Conservation (phyloP, 2,888 invertebrate species). For the Hypena proboscidalis region DNA sequence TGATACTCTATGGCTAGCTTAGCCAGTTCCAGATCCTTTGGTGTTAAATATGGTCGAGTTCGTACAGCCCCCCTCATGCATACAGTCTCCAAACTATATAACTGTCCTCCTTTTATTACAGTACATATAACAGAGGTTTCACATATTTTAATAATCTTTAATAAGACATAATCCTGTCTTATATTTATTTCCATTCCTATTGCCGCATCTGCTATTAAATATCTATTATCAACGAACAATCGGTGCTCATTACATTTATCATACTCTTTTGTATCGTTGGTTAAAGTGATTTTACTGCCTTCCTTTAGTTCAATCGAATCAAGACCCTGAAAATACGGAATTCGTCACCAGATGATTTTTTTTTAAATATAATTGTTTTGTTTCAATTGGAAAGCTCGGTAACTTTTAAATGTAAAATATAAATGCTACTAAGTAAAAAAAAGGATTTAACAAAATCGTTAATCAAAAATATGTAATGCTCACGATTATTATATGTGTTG, state of each 20-base stretch:
- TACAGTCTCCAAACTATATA: constrained; percentile 43
- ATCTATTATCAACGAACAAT: constrained; percentile 56
- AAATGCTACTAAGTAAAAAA: no score
- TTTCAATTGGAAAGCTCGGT: no score
- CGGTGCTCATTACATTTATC: constrained; percentile 48
- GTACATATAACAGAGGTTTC: constrained; percentile 41
- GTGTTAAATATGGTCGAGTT: constrained; percentile 40
- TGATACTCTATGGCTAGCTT: constrained; percentile 55
- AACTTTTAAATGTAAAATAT: no score
- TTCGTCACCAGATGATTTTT: no score
- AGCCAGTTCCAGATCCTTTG: constrained; percentile 50
- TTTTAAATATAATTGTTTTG: no score
- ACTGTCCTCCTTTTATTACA: constrained; percentile 49
- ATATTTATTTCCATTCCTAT: constrained; percentile 52
- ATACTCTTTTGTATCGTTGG: constrained; percentile 36
- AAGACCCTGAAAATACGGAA: constrained; percentile 45
- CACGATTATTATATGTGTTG: no score
- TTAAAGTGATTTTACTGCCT: constrained; percentile 42
- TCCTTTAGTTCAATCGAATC: constrained; percentile 30
- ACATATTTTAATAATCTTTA: constrained; percentile 44
- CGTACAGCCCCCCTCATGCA: constrained; percentile 41
- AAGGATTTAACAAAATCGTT: no score
- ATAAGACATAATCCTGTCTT: constrained; percentile 45
- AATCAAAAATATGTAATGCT: no score
- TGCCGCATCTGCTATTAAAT: constrained; percentile 43